phyloP scores from a whole-genome alignment of 2,113 vertebrate species.

The Passer montanus region DNA sequence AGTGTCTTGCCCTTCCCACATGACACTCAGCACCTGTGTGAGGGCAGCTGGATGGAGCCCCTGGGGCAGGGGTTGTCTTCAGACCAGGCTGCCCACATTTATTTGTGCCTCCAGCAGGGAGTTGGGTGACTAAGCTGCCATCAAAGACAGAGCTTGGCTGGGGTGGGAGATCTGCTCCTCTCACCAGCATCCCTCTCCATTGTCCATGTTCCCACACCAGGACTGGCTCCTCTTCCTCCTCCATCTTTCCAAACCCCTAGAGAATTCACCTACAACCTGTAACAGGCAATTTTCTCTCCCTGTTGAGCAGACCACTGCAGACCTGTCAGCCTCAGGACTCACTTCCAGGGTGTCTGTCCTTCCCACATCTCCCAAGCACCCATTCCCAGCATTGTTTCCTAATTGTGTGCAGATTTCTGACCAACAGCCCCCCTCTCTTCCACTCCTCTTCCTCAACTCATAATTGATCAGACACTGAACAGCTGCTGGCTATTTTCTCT shows the following conservation, averaged over 20 bases:
- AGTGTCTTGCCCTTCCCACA: neutral
- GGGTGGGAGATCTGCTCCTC: neutral
- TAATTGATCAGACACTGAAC: constrained; percentile 62
- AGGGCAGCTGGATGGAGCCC: neutral
- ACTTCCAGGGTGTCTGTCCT: neutral
- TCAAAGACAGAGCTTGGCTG: neutral
- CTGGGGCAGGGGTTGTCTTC: neutral
- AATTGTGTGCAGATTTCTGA: constrained; percentile 36
- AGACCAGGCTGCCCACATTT: neutral
- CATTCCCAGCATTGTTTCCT: constrained; percentile 20
- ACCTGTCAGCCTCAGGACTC: neutral
- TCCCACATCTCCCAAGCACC: neutral
- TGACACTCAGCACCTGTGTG: no score
- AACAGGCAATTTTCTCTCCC: neutral
- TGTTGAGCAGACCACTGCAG: rapidly evolving
- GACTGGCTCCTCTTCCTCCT: neutral
- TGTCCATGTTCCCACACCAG: neutral
- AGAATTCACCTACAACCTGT: neutral
- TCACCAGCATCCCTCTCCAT: neutral
- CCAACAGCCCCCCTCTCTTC: neutral
- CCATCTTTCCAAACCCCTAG: neutral
- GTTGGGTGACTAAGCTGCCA: neutral
- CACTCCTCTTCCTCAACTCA: constrained; percentile 39
- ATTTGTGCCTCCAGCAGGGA: rapidly evolving
- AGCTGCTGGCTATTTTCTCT: constrained; percentile 70